A percentile compares a stretch with the other conserved stretches of the same genome.
phyloP scores from a whole-genome alignment of 2,797 vertebrate genomes.

The Sternotherus odoratus region DNA sequence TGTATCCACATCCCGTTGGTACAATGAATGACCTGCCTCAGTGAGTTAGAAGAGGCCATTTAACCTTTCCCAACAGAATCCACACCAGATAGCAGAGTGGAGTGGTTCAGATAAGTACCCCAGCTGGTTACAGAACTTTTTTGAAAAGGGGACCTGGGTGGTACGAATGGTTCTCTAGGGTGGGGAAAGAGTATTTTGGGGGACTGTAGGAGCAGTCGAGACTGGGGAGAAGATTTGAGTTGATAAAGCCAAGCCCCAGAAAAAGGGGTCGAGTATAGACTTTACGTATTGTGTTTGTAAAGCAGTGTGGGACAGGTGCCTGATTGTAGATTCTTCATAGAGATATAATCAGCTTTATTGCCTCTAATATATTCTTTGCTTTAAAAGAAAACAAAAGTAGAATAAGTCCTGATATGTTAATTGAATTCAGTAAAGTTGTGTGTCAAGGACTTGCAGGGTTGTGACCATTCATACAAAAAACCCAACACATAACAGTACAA shows the following conservation, averaged over 20 bases:
- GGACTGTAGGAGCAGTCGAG: background rate
- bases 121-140: background rate
- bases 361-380: background rate
- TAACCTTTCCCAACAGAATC: background rate
- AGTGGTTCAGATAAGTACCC: background rate
- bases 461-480: background rate
- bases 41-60: background rate
- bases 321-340: background rate
- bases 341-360: background rate
- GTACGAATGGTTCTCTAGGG: background rate
- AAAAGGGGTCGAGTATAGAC: background rate
- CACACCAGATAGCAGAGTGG: rapidly evolving
- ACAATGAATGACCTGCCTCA: background rate
- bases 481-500: background rate
- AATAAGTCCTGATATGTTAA: background rate
- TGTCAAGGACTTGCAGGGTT: background rate
- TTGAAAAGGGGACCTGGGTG: background rate
- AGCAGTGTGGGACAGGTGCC: background rate
- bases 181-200: background rate
- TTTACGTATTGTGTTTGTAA: background rate
- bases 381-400: background rate
- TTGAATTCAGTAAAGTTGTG: background rate
- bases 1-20: background rate
- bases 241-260: background rate
- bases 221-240: background rate